These are phyloP conservation scores for Drosophila austrosaltans DNA, from an alignment of 2,888 invertebrate genomes.

Conservation along the genomic window DNA sequence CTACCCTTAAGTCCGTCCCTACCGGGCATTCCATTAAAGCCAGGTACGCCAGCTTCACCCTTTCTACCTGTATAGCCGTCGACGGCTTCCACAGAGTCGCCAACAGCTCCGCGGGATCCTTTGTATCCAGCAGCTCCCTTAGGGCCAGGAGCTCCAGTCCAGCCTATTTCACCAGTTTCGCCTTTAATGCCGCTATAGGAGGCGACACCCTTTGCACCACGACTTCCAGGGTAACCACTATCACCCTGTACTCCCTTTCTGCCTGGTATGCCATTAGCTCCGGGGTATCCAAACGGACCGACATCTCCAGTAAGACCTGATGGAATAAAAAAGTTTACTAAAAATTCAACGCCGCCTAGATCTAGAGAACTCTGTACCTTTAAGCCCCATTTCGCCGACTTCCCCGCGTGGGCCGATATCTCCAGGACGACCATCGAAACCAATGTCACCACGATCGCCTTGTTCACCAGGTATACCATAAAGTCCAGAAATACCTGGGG, in stretches of 20 bases:
- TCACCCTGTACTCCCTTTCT: constrained; percentile 79
- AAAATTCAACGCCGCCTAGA: not conserved
- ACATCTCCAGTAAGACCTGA: constrained; percentile 74
- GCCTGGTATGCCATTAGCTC: constrained; percentile 69
- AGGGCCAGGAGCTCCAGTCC: constrained; percentile 83
- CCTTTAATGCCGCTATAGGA: constrained; percentile 87
- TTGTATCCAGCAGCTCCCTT: constrained; percentile 80
- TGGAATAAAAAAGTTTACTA: not conserved
- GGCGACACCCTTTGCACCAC: constrained; percentile 85
- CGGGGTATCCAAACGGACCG: constrained; percentile 75
- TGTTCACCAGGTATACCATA: constrained; percentile 79
- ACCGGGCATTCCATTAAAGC: constrained; percentile 85
- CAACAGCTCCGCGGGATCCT: constrained; percentile 86
- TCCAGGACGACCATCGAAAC: constrained; percentile 84
- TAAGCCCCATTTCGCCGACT: constrained; percentile 74
- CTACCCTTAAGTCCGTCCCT: constrained; percentile 84
- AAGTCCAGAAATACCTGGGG: constrained; percentile 68
- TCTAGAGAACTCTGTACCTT: constrained; percentile 63
- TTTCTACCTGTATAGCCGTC: constrained; percentile 85
- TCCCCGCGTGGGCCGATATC: constrained; percentile 83
- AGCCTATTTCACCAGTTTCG: constrained; percentile 85
- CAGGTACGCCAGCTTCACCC: constrained; percentile 87
- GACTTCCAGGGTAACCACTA: constrained; percentile 65
- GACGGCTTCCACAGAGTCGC: constrained; percentile 85
- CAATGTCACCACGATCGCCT: constrained; percentile 85